Base-by-base conservation (phyloP, 37 sponge, comb jelly and placozoan species). In the Axinella damicornis region DNA sequence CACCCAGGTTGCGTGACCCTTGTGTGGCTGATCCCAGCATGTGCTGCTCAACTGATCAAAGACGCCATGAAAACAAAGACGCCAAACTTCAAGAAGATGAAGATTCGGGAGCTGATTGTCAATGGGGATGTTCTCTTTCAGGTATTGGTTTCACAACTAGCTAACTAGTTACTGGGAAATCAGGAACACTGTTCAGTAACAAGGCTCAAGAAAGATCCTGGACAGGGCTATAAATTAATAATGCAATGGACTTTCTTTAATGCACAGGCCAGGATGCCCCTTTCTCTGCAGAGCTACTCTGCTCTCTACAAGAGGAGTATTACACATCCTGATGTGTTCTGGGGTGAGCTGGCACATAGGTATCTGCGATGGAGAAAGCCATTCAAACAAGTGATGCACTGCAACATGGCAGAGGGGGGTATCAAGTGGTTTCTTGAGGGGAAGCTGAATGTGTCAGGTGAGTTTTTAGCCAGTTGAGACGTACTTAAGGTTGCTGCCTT, bases 391-490 rank as follows among this genome's bases (percentile, higher is more conserved):
- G 76, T 84, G 34, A 67, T 58, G 53, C 75, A 84, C 22, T 83
- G 77, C 54, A 67, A 84, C 61, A 65, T 84, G 38, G 35, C 19
- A 28, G 31, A 53, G 33, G 90, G 90, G 19, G 60, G 63, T n/a
- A 59, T 89, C 2, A 55, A 68, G 20, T 89, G 84, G 85, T 89
- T 89, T 61, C 13, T 39, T 0, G 85, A 78, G 19, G 90, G 90
- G 12, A 83, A 77, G 59, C 80, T 89, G 5, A 89, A 89, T 79
- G 90, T 79, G 12, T 89, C 82, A 65, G 81, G 87, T 87, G 61
- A 25, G 65, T 5, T 22, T n/a, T n/a, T n/a, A n/a, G n/a, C n/a
- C n/a, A n/a, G n/a, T n/a, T n/a, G n/a, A n/a, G n/a, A n/a, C 14
- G 46, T 13, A 37, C 31, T 36, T 15, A 12, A 13, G 12, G 14